A percentile compares a stretch with the other conserved stretches of the same genome.
Conservation (phyloP, 2,888 invertebrate species). For the Platerodrilus igneus region DNA sequence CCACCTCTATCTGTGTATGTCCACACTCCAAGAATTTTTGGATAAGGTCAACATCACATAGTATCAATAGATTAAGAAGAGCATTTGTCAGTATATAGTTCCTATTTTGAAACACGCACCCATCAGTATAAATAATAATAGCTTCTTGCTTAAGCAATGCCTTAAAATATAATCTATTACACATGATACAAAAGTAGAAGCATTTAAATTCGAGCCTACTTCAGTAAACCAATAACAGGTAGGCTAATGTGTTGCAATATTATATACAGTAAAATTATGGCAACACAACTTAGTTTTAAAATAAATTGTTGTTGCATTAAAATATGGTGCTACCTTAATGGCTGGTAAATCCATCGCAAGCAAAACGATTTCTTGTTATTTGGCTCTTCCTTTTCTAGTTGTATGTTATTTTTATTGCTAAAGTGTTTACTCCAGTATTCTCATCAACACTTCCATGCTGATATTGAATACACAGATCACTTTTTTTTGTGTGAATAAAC, state of each 20-base stretch:
- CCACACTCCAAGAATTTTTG: conserved; percentile 24
- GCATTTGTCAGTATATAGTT: conserved; percentile 1
- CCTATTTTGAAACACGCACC: conserved; percentile 1
- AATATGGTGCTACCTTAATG: conserved; percentile 13
- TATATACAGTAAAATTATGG: conserved; percentile 27
- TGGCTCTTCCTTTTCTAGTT: conserved; percentile 8
- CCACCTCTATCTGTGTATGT: conserved; percentile 40
- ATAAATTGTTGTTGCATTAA: conserved; percentile 13
- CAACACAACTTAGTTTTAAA: conserved; percentile 19
- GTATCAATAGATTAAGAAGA: background rate
- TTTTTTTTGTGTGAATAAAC: no score
- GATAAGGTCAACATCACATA: background rate
- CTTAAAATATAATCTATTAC: conserved; percentile 25
- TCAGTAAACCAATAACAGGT: conserved; percentile 27
- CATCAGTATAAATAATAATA: conserved; percentile 15
- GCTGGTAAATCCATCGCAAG: conserved; percentile 20
- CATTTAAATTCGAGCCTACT: conserved; percentile 20
- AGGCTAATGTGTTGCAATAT: conserved; percentile 11
- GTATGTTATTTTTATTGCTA: conserved; percentile 5
- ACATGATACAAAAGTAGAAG: conserved; percentile 27
- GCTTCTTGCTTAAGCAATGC: conserved; percentile 17
- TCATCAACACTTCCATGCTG: no score
- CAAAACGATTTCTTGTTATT: conserved; percentile 10
- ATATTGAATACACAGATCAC: no score
- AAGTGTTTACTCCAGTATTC: no score